Conservation (phyloP, 2,797 vertebrate species). For the Lithobates sylvaticus region DNA sequence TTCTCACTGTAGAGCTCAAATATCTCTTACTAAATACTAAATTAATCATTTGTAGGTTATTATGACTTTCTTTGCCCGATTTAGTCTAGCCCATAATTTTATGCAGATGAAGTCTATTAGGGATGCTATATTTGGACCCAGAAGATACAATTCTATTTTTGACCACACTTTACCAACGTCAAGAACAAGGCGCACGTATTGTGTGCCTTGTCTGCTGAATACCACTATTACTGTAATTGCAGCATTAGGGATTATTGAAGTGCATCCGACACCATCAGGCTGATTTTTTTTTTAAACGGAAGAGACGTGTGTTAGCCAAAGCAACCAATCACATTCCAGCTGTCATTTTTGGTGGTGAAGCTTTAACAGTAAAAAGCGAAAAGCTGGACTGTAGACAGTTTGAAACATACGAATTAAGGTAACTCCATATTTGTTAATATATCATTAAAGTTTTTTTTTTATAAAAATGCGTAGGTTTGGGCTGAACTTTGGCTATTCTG, state of each 20-base stretch:
- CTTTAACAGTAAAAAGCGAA: not conserved
- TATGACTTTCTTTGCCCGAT: constrained; percentile 38
- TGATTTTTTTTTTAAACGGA: not conserved
- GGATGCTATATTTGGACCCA: constrained; percentile 35
- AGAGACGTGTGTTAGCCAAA: not conserved
- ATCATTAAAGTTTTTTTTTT: too few relatives aligned
- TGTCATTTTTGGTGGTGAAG: not conserved
- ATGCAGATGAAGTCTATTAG: constrained; percentile 50
- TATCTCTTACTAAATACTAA: not conserved
- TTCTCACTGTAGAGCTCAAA: not conserved
- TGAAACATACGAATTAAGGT: not conserved
- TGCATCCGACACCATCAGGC: not conserved
- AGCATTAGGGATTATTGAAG: not conserved
- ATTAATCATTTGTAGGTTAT: constrained; percentile 48
- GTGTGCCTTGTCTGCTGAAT: constrained; percentile 1
- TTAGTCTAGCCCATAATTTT: constrained; percentile 36
- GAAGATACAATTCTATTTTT: constrained; percentile 34
- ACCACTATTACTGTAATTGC: not conserved
- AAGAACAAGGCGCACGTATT: not conserved
- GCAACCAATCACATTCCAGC: not conserved
- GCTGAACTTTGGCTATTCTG: too few relatives aligned
- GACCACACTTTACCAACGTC: constrained; percentile 2
- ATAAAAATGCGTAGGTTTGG: too few relatives aligned
- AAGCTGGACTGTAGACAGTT: not conserved
- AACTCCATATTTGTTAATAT: not conserved